Evolutionary conservation across 2,888 invertebrate species (phyloP).

Genomic region (Mactromeris polynyma): DNA sequence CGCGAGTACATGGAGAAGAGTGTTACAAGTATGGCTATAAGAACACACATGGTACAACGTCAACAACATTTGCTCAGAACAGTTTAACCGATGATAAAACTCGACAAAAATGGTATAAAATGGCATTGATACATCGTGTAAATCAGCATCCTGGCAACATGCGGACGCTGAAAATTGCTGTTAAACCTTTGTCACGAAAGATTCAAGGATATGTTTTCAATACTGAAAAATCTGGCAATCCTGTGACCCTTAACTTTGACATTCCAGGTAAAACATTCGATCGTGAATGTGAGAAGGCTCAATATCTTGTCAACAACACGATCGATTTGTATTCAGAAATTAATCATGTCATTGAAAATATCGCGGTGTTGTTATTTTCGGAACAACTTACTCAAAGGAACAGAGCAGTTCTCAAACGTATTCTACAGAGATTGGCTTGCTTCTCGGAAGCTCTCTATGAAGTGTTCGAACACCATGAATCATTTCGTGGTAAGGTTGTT

Average conservation of each 20-base stretch:
- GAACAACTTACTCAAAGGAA: constrained; percentile 4
- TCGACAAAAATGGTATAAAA: constrained; percentile 54
- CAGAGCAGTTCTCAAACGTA: constrained; percentile 22
- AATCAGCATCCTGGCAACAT: constrained; percentile 52
- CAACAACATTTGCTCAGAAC: constrained; percentile 14
- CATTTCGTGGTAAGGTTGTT: background rate
- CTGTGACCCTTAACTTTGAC: constrained; percentile 38
- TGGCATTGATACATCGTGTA: constrained; percentile 57
- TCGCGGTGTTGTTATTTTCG: constrained; percentile 55
- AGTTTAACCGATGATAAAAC: background rate
- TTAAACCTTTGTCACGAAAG: constrained; percentile 42
- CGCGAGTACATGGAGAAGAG: constrained; percentile 11
- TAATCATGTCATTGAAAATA: constrained; percentile 69
- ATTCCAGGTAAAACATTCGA: constrained; percentile 8
- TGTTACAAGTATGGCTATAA: constrained; percentile 37
- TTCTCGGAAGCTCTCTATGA: constrained; percentile 44
- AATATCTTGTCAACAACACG: constrained; percentile 59
- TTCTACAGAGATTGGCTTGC: constrained; percentile 29
- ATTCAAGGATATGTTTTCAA: constrained; percentile 41
- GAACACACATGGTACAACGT: constrained; percentile 28
- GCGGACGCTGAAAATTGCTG: constrained; percentile 35
- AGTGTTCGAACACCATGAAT: constrained; percentile 21
- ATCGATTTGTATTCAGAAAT: constrained; percentile 68
- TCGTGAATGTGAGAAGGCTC: constrained; percentile 40
- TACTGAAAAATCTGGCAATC: constrained; percentile 23